phyloP scores from a whole-genome alignment of 2,113 vertebrate genomes.

The Tympanuchus pallidicinctus region DNA sequence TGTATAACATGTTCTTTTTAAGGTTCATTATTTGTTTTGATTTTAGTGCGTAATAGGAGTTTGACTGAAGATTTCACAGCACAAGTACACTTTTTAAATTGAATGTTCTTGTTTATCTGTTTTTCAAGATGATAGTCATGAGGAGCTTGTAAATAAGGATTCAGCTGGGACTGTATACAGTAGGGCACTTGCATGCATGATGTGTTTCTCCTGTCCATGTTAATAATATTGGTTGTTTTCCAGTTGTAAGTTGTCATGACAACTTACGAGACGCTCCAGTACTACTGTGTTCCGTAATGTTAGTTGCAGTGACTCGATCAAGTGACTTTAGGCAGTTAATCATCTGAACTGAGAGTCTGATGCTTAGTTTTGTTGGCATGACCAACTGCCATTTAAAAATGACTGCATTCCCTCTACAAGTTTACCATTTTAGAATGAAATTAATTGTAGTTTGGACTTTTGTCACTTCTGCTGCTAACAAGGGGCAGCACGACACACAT shows the following conservation, averaged over 20 bases:
- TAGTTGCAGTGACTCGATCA: not conserved
- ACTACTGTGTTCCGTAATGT: not conserved
- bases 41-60: not conserved
- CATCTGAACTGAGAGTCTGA: not conserved
- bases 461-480: not conserved
- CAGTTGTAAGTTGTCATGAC: slow-evolving; percentile 36
- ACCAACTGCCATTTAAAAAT: not conserved
- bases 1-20: not conserved
- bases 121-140: not conserved
- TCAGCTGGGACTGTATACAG: fast-evolving
- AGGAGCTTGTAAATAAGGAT: not conserved
- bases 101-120: not conserved
- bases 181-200: not conserved
- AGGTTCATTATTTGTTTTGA: not conserved
- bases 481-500: not conserved
- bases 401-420: not conserved
- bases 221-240: slow-evolving; percentile 57
- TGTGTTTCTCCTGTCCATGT: slow-evolving; percentile 13
- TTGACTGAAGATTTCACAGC: not conserved
- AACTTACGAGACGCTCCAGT: not conserved
- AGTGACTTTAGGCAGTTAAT: not conserved
- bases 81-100: not conserved
- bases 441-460: not conserved
- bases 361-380: not conserved
- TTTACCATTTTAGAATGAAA: slow-evolving; percentile 11